These are phyloP conservation scores for Ephialtes manifestator DNA, from an alignment of 2,888 invertebrate genomes.

Conservation along the genomic window DNA sequence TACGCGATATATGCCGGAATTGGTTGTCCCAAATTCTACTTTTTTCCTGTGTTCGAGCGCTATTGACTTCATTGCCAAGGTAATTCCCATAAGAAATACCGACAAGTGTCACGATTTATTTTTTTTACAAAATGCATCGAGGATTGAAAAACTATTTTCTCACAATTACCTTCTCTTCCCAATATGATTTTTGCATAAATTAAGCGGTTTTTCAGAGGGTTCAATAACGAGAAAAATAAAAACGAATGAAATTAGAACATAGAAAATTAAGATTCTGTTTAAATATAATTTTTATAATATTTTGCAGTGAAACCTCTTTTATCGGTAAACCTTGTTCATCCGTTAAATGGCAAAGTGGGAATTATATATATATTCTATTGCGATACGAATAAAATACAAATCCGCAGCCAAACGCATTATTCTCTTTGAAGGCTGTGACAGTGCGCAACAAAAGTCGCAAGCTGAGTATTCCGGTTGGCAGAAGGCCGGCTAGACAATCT, in stretches of 20 bases:
- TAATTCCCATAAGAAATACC: no score
- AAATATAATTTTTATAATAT: background rate
- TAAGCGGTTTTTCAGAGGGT: background rate
- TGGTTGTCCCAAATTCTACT: no score
- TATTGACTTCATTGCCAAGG: no score
- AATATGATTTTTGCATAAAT: background rate
- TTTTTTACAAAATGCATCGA: no score
- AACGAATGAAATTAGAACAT: background rate
- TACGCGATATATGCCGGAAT: no score
- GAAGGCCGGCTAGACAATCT: constrained; percentile 38
- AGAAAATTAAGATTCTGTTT: background rate
- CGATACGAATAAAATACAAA: constrained; percentile 24
- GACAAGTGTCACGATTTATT: no score
- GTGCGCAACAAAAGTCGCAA: constrained; percentile 20
- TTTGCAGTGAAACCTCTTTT: background rate
- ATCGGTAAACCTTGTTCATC: background rate
- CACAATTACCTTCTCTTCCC: no score
- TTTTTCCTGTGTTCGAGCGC: no score
- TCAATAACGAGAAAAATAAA: background rate
- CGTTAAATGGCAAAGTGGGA: background rate
- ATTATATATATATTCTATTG: background rate
- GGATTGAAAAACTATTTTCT: no score
- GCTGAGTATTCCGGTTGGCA: constrained; percentile 36
- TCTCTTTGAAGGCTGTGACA: constrained; percentile 4
- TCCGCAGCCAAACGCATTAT: constrained; percentile 27